Conservation (phyloP, 1,140 invertebrate genomes). For the Ceratoteleas bidentatus region DNA sequence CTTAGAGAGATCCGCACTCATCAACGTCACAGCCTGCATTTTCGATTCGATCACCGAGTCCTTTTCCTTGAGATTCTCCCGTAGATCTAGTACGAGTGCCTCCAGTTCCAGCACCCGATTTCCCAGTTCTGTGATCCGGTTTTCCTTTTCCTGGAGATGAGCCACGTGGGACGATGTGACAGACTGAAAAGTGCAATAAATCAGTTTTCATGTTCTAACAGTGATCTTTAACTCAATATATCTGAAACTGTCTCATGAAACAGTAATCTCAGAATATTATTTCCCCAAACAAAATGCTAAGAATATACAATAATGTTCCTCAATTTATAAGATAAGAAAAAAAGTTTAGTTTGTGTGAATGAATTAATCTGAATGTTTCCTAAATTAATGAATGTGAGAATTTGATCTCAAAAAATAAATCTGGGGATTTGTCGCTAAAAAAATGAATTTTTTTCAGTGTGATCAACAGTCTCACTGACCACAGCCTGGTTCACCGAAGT, state of each 20-base stretch:
- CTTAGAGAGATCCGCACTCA: slow-evolving; percentile 88
- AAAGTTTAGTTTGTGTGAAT: no score
- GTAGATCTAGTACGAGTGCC: slow-evolving; percentile 85
- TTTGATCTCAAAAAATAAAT: neutral
- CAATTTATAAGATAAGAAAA: no score
- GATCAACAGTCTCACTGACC: slow-evolving; percentile 20
- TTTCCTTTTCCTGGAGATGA: slow-evolving; percentile 79
- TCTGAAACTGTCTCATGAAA: no score
- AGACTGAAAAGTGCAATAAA: slow-evolving; percentile 54
- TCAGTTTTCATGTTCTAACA: neutral
- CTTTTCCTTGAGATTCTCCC: slow-evolving; percentile 92
- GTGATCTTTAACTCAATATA: no score
- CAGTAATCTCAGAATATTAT: no score
- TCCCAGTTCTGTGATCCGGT: slow-evolving; percentile 80
- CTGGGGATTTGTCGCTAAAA: no score
- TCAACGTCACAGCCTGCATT: slow-evolving; percentile 89
- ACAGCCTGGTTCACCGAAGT: slow-evolving; percentile 68
- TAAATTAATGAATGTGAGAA: no score
- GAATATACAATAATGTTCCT: no score
- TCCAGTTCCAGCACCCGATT: slow-evolving; percentile 84
- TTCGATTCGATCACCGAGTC: slow-evolving; percentile 92
- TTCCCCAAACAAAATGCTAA: no score
- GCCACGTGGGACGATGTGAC: slow-evolving; percentile 63
- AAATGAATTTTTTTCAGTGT: no score
- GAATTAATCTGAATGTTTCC: no score